Evolutionary conservation across 2,113 vertebrate species (phyloP).

Genomic region (Bubo blakistoni): DNA sequence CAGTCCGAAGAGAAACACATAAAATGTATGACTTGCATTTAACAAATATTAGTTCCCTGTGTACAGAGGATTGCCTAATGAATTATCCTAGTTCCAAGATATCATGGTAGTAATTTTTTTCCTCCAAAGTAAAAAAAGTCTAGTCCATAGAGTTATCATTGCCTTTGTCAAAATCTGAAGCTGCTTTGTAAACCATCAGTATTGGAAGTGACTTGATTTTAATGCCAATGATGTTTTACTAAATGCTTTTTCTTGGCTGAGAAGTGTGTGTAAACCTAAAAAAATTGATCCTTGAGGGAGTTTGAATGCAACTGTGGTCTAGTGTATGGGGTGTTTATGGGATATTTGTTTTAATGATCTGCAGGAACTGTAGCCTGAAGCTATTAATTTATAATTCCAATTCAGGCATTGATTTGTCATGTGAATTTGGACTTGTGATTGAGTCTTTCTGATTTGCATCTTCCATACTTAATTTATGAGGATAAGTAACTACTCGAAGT

Average conservation of each 20-base stretch:
- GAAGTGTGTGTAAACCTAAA: background rate
- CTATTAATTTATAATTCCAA: background rate
- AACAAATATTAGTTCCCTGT: background rate
- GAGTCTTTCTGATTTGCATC: background rate
- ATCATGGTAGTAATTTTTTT: background rate
- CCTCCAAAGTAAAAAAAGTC: background rate
- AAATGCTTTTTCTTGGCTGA: background rate
- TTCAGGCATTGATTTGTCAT: background rate
- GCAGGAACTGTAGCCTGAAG: background rate
- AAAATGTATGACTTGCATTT: background rate
- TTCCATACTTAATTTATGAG: background rate
- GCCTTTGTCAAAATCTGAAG: background rate
- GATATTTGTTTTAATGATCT: background rate
- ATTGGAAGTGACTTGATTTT: background rate
- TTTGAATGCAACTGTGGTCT: background rate
- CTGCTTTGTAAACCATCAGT: background rate
- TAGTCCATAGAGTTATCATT: background rate
- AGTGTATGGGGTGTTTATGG: background rate
- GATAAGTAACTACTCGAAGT: background rate
- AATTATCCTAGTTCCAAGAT: background rate
- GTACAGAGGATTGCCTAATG: background rate
- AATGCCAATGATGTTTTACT: background rate
- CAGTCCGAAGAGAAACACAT: background rate
- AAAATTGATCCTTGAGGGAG: background rate
- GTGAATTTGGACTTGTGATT: background rate